Evolutionary conservation across 2,888 invertebrate species (phyloP), one percentile per base, ranked within the genome.

Genomic region (Lasioglossum morio): DNA sequence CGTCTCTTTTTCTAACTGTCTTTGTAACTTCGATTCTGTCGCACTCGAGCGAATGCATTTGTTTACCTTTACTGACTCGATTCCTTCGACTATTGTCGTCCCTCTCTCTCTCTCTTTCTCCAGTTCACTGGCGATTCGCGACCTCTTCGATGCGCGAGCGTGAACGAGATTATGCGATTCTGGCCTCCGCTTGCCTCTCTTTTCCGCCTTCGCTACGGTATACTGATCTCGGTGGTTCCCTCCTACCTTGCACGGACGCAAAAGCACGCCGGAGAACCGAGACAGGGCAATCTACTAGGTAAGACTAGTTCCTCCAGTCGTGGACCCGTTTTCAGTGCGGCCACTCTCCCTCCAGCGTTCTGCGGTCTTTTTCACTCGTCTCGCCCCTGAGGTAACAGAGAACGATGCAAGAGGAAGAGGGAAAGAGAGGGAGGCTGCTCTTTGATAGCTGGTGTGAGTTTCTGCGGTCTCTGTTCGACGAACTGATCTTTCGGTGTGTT

Each of bases 231-330:
- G 46, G 77, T 53, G 86, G 81, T 88, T 91, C 90, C 84, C 90
- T 90, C 91, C 89, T 91, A 80, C 82, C 82, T 90, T 81, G 81
- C 80, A 79, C 88, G 86, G 88, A 86, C 87, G 92, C 90, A 80
- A 89, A 88, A 88, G 89, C 86, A 83, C 79, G 86, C 69, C 84
- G 77, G 75, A 83, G 85, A 79, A 86, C 79, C 86, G 86, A 85
- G 91, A 89, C 89, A 90, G 88, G 87, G 82, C 88, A 87, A 92
- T 92, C 92, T 91, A 90, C 92, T 92, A 90, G 90, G 90, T 91
- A 85, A 91, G 92, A 91, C 92, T 92, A 92, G 91, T 92, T 92
- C 90, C 89, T 89, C 91, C 90, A 87, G 86, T 72, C 87, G 86
- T 88, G 89, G 92, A 91, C 91, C 90, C 91, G 92, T 91, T 91